These are phyloP conservation scores for Tragelaphus scriptus DNA, from an alignment of 2,113 vertebrate species.

Conservation along the genomic window DNA sequence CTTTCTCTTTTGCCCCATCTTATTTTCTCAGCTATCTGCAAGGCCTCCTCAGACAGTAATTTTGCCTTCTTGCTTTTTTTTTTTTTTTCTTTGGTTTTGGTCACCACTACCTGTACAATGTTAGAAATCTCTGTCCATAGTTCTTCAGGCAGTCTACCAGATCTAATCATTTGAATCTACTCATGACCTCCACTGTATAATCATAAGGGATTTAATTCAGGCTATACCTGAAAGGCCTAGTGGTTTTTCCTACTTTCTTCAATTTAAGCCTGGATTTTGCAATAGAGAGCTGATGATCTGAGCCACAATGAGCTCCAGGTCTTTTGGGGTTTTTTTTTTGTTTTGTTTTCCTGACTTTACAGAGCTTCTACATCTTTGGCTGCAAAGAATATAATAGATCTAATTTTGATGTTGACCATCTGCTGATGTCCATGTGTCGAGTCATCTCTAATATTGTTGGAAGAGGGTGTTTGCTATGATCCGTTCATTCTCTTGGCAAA, in stretches of 20 bases:
- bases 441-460: background rate
- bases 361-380: background rate
- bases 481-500: background rate
- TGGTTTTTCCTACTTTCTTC: background rate
- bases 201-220: background rate
- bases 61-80: background rate
- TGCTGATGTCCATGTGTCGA: background rate
- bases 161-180: background rate
- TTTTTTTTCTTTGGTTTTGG: background rate
- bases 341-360: background rate
- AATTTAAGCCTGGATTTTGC: background rate
- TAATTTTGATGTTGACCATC: background rate
- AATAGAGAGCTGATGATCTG: background rate
- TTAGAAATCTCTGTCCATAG: background rate
- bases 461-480: background rate
- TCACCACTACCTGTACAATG: background rate
- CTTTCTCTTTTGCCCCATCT: too few species aligned
- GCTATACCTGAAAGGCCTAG: background rate
- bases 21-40: background rate
- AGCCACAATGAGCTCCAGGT: background rate
- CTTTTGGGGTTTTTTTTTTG: background rate
- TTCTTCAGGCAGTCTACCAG: background rate
- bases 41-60: background rate
- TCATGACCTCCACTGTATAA: background rate
- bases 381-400: background rate